Evolutionary conservation across 2,797 vertebrate species (phyloP), one percentile per base, ranked within the genome.

Genomic region (Lepidocolaptes lacrymiger): DNA sequence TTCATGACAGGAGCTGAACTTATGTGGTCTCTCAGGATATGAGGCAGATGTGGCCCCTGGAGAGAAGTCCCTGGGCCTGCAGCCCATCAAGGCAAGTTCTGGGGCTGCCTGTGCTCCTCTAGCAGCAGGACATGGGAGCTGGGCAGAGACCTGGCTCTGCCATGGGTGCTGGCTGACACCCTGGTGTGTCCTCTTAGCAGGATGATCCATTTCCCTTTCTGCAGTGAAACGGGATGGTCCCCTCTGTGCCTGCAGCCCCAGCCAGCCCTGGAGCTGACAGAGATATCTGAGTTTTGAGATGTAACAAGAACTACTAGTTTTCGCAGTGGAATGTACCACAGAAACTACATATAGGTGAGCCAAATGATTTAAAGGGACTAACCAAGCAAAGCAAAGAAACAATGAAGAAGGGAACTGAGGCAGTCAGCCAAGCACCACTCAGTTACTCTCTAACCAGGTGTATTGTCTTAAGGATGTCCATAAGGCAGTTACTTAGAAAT

Each of bases 151-250:
- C n/a, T 51, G 74, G 28, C n/a, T n/a, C 46, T 66, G 58, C 21
- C 13, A 7, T 11, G 5, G 61, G 36, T 5, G 23, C 52, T 41
- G 69, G 43, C 20, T 55, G 67, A 7, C 4, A 3, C 21, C 51
- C 12, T 0, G 0, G 12, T 2, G 39, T 18, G 78, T 34, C 44
- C 63, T 30, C 6, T 26, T 5, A 28, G 30, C 52, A 46, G 54
- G 49, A n/a, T 43, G 46, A 56, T 34, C 30, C 26, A 3, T 54
- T 36, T 36, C 43, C 10, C 44, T 34, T 26, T 6, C 55, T 6
- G 46, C 64, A 32, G 30, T 0, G 1, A 37, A 41, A n/a, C 55
- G 82, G 56, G 24, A 34, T 1, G 0, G 36, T 32, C 4, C 34
- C 66, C 23, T 39, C 44, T n/a, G 14, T 27, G 36, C 30, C 80